A percentile compares a stretch with the other conserved stretches of the same genome.
phyloP scores from a whole-genome alignment of 2,888 invertebrate genomes.

The Torymus aiolomorphi region DNA sequence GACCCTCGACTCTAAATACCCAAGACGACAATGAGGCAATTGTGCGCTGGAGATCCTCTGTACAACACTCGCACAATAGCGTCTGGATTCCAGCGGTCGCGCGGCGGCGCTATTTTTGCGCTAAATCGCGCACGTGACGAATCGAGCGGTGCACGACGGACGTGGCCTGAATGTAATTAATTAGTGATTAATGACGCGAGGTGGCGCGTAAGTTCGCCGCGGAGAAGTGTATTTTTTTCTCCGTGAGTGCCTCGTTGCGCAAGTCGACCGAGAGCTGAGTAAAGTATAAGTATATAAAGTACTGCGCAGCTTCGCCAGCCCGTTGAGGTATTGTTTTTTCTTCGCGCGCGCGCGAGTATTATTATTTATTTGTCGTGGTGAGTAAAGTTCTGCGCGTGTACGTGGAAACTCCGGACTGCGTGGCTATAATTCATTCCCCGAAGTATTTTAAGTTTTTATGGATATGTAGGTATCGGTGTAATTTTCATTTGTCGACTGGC shows the following conservation, averaged over 20 bases:
- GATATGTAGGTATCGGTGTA: no score
- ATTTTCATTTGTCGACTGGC: no score
- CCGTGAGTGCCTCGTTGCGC: not conserved
- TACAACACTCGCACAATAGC: no score
- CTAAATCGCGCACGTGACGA: slow-evolving; percentile 48
- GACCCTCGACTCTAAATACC: no score
- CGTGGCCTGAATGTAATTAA: slow-evolving; percentile 54
- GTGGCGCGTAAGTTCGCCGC: slow-evolving; percentile 30
- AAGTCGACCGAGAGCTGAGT: not conserved
- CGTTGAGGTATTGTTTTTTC: not conserved
- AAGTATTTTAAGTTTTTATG: no score
- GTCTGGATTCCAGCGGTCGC: not conserved
- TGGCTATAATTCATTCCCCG: no score
- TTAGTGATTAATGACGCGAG: slow-evolving; percentile 47
- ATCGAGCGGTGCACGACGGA: slow-evolving; percentile 22
- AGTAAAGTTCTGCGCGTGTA: not conserved
- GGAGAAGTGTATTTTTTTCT: not conserved
- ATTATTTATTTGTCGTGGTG: slow-evolving; percentile 30
- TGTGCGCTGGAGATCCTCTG: no score
- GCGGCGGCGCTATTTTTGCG: slow-evolving; percentile 44
- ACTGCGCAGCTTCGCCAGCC: no score
- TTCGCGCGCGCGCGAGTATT: not conserved
- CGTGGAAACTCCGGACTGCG: slow-evolving; percentile 12
- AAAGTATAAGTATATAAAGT: no score
- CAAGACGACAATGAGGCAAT: no score